Base-by-base conservation (phyloP, 2,888 invertebrate species). In the Antheraea assamensis region DNA sequence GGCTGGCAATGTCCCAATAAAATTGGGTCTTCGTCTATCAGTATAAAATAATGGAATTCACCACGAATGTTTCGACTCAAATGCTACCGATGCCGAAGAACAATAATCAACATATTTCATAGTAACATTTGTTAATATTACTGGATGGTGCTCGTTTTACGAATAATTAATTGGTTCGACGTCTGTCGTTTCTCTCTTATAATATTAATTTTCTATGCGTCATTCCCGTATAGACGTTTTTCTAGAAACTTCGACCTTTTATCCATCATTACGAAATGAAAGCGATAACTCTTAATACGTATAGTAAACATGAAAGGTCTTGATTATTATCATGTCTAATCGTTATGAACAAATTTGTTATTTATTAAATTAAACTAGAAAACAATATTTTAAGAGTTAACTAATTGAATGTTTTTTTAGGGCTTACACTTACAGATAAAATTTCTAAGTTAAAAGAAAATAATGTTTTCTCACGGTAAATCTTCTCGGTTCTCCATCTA, bases 1-100 rank as follows among this genome's bases (percentile, higher is more conserved):
- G 30, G 0, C 61, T 64, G 61, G 61, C 61, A 27, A 30, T 17
- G 10, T 64, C 2, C 30, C 61, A 64, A 64, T 64, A 30, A 64
- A 64, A 64, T 64, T 30, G 27, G 61, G 61, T 64, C 61, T 64
- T 64, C 61, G 61, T 64, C 61, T 64, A 30, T 64, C 61, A 5
- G 30, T 64, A 15, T 64, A 64, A 61, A 61, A 61, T 61, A 61
- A 64, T 64, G 30, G 17, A 64, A 64, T 64, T 64, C 61, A 27
- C 5, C 61, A 15, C 17, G 27, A 64, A 64, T 64, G 61, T 64
- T 30, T 17, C 30, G 30, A 64, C 30, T 64, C 17, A 64, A 64
- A 64, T 15, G 17, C 4, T 64, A 64, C 42, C 42, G 42, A 42
- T 27, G 17, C 61, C 21, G 30, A 30, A 64, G 61, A 8, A 17